Evolutionary conservation across 2,888 invertebrate species (phyloP).

Genomic region (Standfussiana lucernea): DNA sequence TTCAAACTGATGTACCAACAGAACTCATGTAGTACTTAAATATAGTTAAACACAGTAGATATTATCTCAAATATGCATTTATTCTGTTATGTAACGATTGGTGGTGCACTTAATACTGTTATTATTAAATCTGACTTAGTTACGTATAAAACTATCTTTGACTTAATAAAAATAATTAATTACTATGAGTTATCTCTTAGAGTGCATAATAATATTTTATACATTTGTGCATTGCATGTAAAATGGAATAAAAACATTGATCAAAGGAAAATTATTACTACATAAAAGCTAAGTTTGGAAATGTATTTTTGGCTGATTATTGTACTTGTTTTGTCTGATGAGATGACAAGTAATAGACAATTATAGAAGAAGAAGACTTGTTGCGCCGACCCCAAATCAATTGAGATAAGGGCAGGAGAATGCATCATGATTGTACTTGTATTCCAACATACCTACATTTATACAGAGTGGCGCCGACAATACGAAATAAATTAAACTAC

Average conservation of each 20-base stretch:
- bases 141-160: not conserved
- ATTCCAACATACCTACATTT: too few relatives aligned
- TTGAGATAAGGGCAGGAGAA: too few relatives aligned
- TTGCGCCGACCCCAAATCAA: too few relatives aligned
- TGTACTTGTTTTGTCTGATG: slow-evolving; percentile 8
- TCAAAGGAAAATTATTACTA: not conserved
- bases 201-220: not conserved
- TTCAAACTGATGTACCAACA: slow-evolving; percentile 93
- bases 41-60: slow-evolving; percentile 9
- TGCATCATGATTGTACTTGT: too few relatives aligned
- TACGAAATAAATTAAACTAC: too few relatives aligned
- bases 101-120: slow-evolving; percentile 17
- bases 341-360: too few relatives aligned
- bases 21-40: slow-evolving; percentile 89
- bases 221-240: not conserved
- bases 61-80: slow-evolving; percentile 33
- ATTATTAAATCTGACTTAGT: slow-evolving; percentile 15
- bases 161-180: not conserved
- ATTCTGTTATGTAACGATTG: slow-evolving; percentile 20
- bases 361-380: too few relatives aligned
- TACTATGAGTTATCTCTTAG: not conserved
- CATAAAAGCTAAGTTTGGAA: not conserved
- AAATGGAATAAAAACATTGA: not conserved
- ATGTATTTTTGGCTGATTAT: not conserved
- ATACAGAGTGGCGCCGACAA: too few relatives aligned